Percentiles rank a stretch among this genome's conserved stretches.
These are phyloP conservation scores for Amiota mariae DNA, from an alignment of 2,888 invertebrate species.

Conservation along the genomic window DNA sequence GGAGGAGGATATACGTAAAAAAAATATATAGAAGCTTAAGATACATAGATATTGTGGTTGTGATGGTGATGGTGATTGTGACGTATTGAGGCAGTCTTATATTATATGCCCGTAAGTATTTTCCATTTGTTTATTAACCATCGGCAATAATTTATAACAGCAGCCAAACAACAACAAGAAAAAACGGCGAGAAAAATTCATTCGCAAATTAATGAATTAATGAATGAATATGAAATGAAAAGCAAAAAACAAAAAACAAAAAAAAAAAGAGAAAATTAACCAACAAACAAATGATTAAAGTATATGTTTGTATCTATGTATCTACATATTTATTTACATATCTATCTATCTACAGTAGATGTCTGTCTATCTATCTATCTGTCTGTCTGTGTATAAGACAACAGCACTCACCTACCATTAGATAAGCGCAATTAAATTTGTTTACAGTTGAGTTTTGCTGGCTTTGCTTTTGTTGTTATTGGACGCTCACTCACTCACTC, in stretches of 20 bases:
- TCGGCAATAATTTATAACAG: slow-evolving; percentile 15
- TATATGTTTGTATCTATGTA: neutral
- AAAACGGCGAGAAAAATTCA: slow-evolving; percentile 19
- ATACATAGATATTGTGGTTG: no score
- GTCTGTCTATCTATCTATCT: neutral
- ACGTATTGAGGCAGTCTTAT: neutral
- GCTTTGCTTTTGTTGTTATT: slow-evolving; percentile 9
- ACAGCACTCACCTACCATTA: neutral
- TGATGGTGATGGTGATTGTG: no score
- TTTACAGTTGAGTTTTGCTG: slow-evolving; percentile 8
- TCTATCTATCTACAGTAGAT: neutral
- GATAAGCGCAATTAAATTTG: slow-evolving; percentile 20
- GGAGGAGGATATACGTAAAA: no score
- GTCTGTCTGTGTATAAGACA: neutral
- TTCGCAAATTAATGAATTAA: slow-evolving; percentile 20
- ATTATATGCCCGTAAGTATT: neutral
- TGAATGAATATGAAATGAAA: neutral
- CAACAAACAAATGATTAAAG: neutral
- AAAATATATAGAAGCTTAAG: no score
- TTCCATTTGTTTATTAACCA: slow-evolving; percentile 25
- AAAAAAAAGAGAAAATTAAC: neutral
- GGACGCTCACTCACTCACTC: no score
- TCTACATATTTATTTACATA: no score
- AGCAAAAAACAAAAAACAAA: no score
- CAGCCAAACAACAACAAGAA: no score